Evolutionary conservation across 2,113 vertebrate species (phyloP).

Genomic region (Pluvialis apricaria): DNA sequence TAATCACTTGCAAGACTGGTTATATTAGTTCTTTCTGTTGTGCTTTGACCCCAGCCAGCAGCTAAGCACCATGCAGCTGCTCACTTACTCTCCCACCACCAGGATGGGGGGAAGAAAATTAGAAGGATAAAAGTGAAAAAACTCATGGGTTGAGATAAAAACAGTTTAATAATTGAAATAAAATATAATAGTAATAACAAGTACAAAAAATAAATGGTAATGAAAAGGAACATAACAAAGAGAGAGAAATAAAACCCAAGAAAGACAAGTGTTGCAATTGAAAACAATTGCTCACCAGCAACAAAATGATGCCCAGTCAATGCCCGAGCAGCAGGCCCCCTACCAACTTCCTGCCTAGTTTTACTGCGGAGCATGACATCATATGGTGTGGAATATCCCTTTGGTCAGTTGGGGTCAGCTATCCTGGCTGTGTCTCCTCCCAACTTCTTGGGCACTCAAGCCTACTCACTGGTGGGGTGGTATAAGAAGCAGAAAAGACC

Average conservation of each 20-base stretch:
- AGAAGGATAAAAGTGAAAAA: neutral
- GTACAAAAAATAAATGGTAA: neutral
- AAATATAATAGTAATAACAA: neutral
- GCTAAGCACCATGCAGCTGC: neutral
- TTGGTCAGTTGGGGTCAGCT: neutral
- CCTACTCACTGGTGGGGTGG: too few relatives aligned
- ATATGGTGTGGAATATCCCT: neutral
- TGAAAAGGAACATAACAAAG: neutral
- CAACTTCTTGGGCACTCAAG: neutral
- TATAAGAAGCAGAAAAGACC: too few relatives aligned
- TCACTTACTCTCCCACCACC: rapidly evolving
- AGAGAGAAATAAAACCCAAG: neutral
- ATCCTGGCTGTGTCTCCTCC: neutral
- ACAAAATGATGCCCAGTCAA: neutral
- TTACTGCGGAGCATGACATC: neutral
- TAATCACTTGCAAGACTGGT: neutral
- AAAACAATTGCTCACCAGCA: neutral
- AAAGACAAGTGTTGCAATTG: neutral
- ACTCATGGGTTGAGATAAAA: neutral
- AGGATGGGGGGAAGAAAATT: neutral
- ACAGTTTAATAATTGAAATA: too few relatives aligned
- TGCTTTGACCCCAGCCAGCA: neutral
- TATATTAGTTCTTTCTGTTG: neutral
- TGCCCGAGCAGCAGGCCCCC: too few relatives aligned
- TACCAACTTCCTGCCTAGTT: neutral